These are phyloP conservation scores for Dysmachus trigonus DNA, from an alignment of 2,888 invertebrate species.

Conservation along the genomic window DNA sequence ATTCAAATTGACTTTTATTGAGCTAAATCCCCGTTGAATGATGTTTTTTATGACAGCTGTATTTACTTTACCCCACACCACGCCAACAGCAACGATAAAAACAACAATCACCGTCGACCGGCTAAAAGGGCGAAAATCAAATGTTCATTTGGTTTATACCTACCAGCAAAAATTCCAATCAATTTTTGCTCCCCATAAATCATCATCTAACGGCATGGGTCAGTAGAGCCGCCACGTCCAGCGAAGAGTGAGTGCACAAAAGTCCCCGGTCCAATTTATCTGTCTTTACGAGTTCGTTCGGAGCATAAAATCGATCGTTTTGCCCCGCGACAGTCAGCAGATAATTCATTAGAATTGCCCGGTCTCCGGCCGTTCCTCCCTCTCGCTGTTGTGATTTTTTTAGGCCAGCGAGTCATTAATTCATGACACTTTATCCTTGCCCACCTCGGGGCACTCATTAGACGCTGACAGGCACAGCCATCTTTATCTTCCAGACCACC, in stretches of 20 bases:
- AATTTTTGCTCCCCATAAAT: not conserved
- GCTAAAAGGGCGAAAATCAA: not conserved
- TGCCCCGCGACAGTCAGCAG: not conserved
- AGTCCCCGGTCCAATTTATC: not conserved
- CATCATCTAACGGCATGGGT: not conserved
- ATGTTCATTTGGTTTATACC: not conserved
- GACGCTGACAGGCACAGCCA: not conserved
- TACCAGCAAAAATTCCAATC: not conserved
- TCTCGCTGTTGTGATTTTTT: not conserved
- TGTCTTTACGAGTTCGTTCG: not conserved
- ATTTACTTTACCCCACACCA: not conserved
- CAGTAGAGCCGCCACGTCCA: not conserved
- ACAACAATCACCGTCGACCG: not conserved
- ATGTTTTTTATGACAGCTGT: not conserved
- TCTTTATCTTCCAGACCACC: not conserved
- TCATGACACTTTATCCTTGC: slow-evolving; percentile 1
- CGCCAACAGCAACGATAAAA: not conserved
- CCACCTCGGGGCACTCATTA: not conserved
- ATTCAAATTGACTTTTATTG: no score
- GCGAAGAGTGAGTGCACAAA: not conserved
- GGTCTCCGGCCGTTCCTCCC: not conserved
- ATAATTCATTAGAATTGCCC: slow-evolving; percentile 8
- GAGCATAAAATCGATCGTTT: not conserved
- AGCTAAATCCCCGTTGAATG: no score
- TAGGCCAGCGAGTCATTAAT: not conserved